These are phyloP conservation scores for Sweltsa coloradensis DNA, from an alignment of 1,140 invertebrate genomes.

Conservation along the genomic window DNA sequence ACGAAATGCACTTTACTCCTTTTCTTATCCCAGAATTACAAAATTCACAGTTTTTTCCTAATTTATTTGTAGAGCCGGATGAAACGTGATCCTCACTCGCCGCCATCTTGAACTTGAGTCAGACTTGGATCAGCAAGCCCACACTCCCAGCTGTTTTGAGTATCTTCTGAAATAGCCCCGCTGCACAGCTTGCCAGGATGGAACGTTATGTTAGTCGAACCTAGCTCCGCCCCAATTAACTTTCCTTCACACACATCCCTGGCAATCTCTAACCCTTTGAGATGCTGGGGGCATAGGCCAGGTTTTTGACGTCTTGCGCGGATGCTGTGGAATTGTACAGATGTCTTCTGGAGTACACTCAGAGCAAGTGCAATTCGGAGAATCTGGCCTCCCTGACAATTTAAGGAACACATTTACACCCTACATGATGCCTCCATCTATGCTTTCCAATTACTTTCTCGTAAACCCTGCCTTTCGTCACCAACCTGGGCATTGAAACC, in stretches of 20 bases:
- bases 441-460: too few species aligned
- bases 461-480: too few species aligned
- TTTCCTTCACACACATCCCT: constrained; percentile 54
- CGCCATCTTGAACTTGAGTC: too few species aligned
- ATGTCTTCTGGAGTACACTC: constrained; percentile 57
- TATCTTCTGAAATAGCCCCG: constrained; percentile 52
- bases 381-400: constrained; percentile 76
- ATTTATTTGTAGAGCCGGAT: too few species aligned
- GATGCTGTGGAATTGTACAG: constrained; percentile 68
- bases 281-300: constrained; percentile 75
- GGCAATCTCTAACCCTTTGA: constrained; percentile 66
- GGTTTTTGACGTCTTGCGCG: constrained; percentile 63
- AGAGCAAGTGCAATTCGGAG: constrained; percentile 64
- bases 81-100: too few species aligned
- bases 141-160: constrained; percentile 65
- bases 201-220: constrained; percentile 66
- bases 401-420: too few species aligned
- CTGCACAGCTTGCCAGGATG: constrained; percentile 44
- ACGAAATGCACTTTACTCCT: too few species aligned
- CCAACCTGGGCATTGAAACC: too few species aligned
- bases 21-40: too few species aligned
- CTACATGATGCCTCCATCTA: too few species aligned
- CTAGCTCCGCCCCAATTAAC: constrained; percentile 49
- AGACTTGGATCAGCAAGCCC: constrained; percentile 69
- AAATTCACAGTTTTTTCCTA: too few species aligned